Base-by-base conservation (phyloP, 64 coral and sea anemone species). In the Acropora tenuis region DNA sequence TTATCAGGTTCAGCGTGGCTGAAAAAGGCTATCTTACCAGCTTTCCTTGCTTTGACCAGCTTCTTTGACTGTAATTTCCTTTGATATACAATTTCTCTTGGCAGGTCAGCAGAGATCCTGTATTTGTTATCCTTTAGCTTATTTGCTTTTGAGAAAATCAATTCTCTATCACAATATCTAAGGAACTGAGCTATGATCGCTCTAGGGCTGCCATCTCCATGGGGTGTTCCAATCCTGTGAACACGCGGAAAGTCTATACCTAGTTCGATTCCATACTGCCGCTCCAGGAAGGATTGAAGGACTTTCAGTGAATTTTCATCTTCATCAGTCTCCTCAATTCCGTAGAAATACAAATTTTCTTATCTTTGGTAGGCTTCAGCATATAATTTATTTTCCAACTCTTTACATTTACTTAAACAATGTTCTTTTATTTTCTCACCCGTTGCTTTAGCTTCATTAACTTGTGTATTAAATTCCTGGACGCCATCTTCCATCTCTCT, bases 1-100 rank as follows among this genome's bases (percentile, higher is more conserved):
- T 89, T 89, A 59, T 89, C 73, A 17, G 87, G 87, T 50, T 89
- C 48, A 57, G 87, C 30, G 17, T 73, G 72, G 73, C 87, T 89
- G 49, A 78, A 89, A 73, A 55, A 89, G 50, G 87, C 87, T 8
- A 43, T 89, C 60, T 89, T 89, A 40, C 87, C 50, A 60, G 75
- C 87, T 43, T 78, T 89, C 76, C 73, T 89, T 11, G 87, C 87
- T 40, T 89, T 20, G 15, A 77, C 19, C 50, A 82, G 78, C 63
- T 74, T 90, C 17, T 59, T 79, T 43, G 74, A 52, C 53, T 61
- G 41, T 40, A 4, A 61, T 72, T 90, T 90, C n/a, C 89, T 81
- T 19, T 47, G 67, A 30, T 75, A 40, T 69, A 81, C 60, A 48
- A 83, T 80, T 57, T 81, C 66, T 46, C 75, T 81, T 11, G 89